Base-by-base conservation (phyloP, 2,797 vertebrate genomes). In the Picus viridis region DNA sequence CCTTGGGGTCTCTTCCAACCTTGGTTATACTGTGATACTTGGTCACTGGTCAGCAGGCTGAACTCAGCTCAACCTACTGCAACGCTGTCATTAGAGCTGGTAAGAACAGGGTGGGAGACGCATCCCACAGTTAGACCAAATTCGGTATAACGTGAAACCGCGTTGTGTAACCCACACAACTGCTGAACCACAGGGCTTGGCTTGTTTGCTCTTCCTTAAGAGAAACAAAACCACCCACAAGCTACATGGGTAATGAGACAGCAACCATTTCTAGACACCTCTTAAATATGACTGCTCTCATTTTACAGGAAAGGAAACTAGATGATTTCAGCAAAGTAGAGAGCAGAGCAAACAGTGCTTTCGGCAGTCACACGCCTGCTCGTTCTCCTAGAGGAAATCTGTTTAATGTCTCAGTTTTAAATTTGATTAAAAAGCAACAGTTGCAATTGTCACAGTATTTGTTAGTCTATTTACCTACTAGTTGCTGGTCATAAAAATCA, bases 291-390 rank as follows among this genome's bases (percentile, higher is more conserved):
- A 89, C 61, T 58, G 32, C 15, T n/a, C 23, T 77, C 14, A 23
- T 71, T 82, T 82, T 57, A 80, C 51, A 82, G 30, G 32, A 78
- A 89, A 13, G 27, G 56, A 79, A 71, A 45, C 13, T 4, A 80
- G 61, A 49, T 16, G 2, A 85, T 63, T 94, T 71, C 71, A 58
- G 22, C 16, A 32, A 69, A 82, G 20, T 3, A 80, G n/a, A 77
- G 23, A 76, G 57, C 9, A 86, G n/a, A 86, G 36, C 0, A 1
- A 53, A 51, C 2, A 2, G 45, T 0, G 0, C 49, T 88, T 47
- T 58, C 2, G 4, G 32, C 0, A 0, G 36, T 47, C 81, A 90
- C 29, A 43, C 0, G 0, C 6, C 0, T 45, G 24, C 57, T 81
- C 0, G 0, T 23, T 77, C 17, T 59, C 51, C 47, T 90, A 70